A percentile compares a stretch with the other conserved stretches of the same genome.
These are phyloP conservation scores for Lethenteron camtschaticum DNA, from an alignment of 2,113 vertebrate genomes.

Conservation along the genomic window DNA sequence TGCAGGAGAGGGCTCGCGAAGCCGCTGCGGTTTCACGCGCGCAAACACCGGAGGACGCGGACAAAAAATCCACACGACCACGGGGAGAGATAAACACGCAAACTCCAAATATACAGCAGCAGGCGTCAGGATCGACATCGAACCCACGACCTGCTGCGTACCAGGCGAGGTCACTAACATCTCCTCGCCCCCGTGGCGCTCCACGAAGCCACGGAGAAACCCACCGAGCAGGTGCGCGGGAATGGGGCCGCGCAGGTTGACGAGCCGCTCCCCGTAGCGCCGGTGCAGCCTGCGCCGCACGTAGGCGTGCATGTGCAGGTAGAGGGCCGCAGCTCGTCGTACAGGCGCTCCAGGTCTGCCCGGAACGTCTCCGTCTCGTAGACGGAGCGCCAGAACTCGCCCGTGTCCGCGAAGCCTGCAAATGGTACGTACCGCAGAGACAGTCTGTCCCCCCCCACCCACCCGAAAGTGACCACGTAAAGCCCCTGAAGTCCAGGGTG, in stretches of 20 bases:
- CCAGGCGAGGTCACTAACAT: no score
- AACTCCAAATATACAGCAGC: no score
- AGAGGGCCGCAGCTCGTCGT: slow-evolving; percentile 60
- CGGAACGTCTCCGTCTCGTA: slow-evolving; percentile 43
- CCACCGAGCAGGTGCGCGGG: slow-evolving; percentile 82
- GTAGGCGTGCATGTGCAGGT: slow-evolving; percentile 67
- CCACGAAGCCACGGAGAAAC: not conserved
- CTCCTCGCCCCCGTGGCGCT: no score
- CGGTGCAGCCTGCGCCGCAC: slow-evolving; percentile 56
- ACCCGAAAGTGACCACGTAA: no score
- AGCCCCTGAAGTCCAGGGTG: no score
- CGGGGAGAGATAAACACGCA: no score
- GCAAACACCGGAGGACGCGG: no score
- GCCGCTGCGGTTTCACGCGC: no score
- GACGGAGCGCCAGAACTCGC: slow-evolving; percentile 66
- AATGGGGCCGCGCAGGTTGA: slow-evolving; percentile 83
- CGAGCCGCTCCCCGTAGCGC: slow-evolving; percentile 49
- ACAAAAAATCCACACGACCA: no score
- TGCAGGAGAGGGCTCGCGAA: not conserved
- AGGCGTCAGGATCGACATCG: no score
- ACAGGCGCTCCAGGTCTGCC: slow-evolving; percentile 43
- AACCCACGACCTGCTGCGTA: no score
- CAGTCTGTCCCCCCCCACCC: no score
- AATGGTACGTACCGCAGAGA: not conserved
- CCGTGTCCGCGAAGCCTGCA: slow-evolving; percentile 50